Conservation (phyloP, 2,113 vertebrate species). For the Raja brachyura region DNA sequence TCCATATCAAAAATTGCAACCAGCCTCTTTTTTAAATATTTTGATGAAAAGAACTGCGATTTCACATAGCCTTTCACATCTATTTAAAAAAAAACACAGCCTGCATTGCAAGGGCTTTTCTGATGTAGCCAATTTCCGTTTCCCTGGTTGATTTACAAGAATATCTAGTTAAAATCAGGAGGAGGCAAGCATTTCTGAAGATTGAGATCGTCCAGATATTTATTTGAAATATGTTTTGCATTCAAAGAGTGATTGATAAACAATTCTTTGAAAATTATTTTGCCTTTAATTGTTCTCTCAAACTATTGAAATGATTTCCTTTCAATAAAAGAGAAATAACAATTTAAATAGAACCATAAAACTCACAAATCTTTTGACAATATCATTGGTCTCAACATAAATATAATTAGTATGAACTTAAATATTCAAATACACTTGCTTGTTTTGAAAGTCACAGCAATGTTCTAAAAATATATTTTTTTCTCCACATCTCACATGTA, state of each 20-base stretch:
- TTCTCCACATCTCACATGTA: background rate
- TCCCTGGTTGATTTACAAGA: background rate
- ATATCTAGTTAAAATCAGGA: background rate
- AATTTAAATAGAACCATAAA: background rate
- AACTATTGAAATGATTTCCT: background rate
- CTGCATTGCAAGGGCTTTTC: background rate
- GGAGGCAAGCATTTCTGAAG: background rate
- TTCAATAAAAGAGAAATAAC: background rate
- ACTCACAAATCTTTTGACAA: background rate
- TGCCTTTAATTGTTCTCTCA: background rate
- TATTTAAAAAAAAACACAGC: background rate
- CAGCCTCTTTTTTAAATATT: background rate
- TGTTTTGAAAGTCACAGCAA: background rate
- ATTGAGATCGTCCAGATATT: background rate
- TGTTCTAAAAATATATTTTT: background rate
- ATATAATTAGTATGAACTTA: background rate
- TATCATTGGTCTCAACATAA: background rate
- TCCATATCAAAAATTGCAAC: conserved; percentile 22
- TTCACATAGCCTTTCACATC: background rate
- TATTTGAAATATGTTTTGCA: background rate
- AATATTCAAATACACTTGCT: background rate
- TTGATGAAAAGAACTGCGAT: background rate
- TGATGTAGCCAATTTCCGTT: background rate
- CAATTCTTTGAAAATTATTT: background rate
- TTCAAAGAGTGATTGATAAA: background rate